Conservation (phyloP, 2,888 invertebrate species). For the Chymomyza caudatula region DNA sequence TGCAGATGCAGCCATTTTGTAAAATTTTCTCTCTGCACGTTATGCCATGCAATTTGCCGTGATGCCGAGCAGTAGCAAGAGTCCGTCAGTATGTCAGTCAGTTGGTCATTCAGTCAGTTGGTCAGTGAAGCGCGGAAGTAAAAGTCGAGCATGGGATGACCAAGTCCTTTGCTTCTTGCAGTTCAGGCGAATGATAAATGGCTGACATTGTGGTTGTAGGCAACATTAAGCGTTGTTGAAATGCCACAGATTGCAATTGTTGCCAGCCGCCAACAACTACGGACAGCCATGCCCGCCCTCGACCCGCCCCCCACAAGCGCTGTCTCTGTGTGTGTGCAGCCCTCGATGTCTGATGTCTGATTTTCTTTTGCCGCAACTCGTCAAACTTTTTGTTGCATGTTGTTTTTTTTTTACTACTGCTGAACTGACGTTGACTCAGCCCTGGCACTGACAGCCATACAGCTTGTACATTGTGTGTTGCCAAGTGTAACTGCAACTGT, state of each 20-base stretch:
- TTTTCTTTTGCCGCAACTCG: constrained; percentile 25
- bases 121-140: constrained; percentile 2
- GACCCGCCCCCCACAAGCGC: neutral
- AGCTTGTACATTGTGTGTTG: constrained; percentile 42
- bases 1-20: neutral
- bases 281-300: neutral
- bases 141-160: neutral
- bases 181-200: constrained; percentile 61
- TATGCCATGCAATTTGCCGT: constrained; percentile 2
- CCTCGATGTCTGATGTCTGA: neutral
- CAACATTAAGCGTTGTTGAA: constrained; percentile 67
- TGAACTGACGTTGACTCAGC: constrained; percentile 17
- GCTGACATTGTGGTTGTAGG: constrained; percentile 67
- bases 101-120: constrained; percentile 11
- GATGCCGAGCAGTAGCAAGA: constrained; percentile 15
- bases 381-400: constrained; percentile 39
- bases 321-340: constrained; percentile 1
- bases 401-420: neutral
- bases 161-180: constrained; percentile 13
- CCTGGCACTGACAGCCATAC: constrained; percentile 20
- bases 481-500: constrained; percentile 57
- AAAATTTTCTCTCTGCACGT: neutral
- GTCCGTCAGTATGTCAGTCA: constrained; percentile 15
- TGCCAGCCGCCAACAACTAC: constrained; percentile 13
- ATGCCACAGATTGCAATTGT: constrained; percentile 67